A percentile compares a stretch with the other conserved stretches of the same genome.
These are phyloP conservation scores for Nixonia krombeini DNA, from an alignment of 1,140 invertebrate species.

Conservation along the genomic window DNA sequence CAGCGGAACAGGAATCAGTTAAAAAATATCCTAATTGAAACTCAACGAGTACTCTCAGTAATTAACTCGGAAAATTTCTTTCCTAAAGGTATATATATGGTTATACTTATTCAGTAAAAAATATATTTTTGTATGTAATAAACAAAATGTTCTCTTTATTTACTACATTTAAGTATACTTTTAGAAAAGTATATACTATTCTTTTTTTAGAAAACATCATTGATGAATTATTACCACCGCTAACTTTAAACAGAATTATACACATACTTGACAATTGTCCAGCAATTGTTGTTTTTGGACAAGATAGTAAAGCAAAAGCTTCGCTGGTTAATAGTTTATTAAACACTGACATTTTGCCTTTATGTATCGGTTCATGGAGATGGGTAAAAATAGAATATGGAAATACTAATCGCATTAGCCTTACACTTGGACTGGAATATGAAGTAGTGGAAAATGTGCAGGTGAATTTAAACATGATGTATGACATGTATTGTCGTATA, in stretches of 20 bases:
- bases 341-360: slow-evolving; percentile 76
- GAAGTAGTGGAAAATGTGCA: slow-evolving; percentile 81
- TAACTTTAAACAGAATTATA: slow-evolving; percentile 69
- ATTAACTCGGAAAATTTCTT: slow-evolving; percentile 76
- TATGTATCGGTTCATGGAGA: slow-evolving; percentile 74
- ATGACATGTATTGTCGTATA: no score
- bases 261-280: slow-evolving; percentile 72
- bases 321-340: slow-evolving; percentile 82
- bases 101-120: no score
- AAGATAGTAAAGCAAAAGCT: slow-evolving; percentile 79
- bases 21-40: slow-evolving; percentile 77
- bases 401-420: slow-evolving; percentile 76
- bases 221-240: slow-evolving; percentile 68
- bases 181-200: no score
- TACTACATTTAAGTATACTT: no score
- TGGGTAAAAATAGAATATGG: slow-evolving; percentile 83
- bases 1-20: slow-evolving; percentile 71
- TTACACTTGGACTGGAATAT: slow-evolving; percentile 82
- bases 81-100: slow-evolving; percentile 78
- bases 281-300: slow-evolving; percentile 80
- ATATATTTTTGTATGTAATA: no score
- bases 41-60: slow-evolving; percentile 76
- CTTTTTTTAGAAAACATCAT: slow-evolving; percentile 68
- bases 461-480: slow-evolving; percentile 55
- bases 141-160: no score